Conservation (phyloP, 2,888 invertebrate genomes). For the Heliconius hortense region DNA sequence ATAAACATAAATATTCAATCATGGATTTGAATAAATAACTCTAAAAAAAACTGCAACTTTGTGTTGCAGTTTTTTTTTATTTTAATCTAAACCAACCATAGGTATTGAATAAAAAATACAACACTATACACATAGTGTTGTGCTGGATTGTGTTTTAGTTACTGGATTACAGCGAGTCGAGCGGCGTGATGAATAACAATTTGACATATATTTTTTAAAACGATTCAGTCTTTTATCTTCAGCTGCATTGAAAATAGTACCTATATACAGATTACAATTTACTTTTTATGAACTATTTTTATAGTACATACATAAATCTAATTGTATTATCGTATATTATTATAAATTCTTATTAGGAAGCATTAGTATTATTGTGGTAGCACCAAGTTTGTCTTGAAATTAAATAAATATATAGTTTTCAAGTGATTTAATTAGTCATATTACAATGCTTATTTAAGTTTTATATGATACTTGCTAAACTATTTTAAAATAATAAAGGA, state of each 20-base stretch:
- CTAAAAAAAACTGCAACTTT: too few relatives aligned
- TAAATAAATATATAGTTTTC: too few relatives aligned
- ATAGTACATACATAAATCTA: background rate
- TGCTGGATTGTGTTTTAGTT: slow-evolving; percentile 10
- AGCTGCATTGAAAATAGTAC: too few relatives aligned
- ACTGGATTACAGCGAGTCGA: slow-evolving; percentile 10
- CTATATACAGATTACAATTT: too few relatives aligned
- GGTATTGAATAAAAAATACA: background rate
- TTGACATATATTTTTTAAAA: slow-evolving; percentile 7
- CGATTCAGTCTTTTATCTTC: background rate
- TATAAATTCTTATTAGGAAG: slow-evolving; percentile 1
- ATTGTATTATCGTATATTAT: background rate
- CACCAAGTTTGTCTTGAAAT: too few relatives aligned
- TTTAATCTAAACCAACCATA: background rate
- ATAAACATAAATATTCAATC: background rate
- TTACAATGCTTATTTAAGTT: background rate
- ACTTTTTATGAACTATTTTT: too few relatives aligned
- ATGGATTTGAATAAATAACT: background rate
- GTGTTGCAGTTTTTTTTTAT: too few relatives aligned
- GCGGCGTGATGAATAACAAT: slow-evolving; percentile 10
- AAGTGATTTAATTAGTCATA: too few relatives aligned
- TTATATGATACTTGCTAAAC: background rate
- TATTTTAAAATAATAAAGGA: background rate
- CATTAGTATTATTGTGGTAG: background rate
- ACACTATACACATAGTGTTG: background rate